These are phyloP conservation scores for Lithosia quadra DNA, from an alignment of 2,888 invertebrate genomes.

Conservation along the genomic window DNA sequence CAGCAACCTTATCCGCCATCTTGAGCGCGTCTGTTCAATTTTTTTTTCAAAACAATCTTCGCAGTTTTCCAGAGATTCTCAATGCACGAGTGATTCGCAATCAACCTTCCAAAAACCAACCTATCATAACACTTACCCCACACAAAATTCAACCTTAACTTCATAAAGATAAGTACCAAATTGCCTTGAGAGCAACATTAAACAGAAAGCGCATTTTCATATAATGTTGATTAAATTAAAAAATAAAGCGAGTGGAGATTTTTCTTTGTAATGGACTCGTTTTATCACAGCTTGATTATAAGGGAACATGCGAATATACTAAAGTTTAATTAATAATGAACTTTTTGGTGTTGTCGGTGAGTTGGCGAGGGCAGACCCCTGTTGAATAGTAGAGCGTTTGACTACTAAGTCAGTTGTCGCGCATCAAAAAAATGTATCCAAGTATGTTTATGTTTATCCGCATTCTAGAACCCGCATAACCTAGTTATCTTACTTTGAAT, in stretches of 20 bases:
- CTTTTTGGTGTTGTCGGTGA: conserved; percentile 22
- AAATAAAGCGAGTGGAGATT: conserved; percentile 47
- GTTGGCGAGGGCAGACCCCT: not conserved
- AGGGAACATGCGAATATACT: conserved; percentile 26
- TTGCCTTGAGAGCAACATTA: not conserved
- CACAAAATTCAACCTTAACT: conserved; percentile 21
- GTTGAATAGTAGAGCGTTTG: too few species aligned
- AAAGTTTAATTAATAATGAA: conserved; percentile 27
- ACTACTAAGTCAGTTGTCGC: too few species aligned
- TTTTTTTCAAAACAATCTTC: conserved; percentile 56
- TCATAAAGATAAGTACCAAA: conserved; percentile 20
- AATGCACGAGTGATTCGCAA: conserved; percentile 58
- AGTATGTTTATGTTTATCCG: too few species aligned
- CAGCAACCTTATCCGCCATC: conserved; percentile 39
- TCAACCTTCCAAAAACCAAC: conserved; percentile 43
- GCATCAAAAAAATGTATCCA: too few species aligned
- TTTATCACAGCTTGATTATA: conserved; percentile 40
- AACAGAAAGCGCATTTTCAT: conserved; percentile 45
- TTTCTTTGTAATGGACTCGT: conserved; percentile 51
- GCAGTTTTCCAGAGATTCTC: conserved; percentile 54
- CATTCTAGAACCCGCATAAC: too few species aligned
- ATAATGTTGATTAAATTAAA: conserved; percentile 63
- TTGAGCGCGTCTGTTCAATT: conserved; percentile 34
- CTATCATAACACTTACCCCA: conserved; percentile 11
- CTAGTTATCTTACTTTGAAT: too few species aligned